Evolutionary conservation across 1,140 invertebrate species (phyloP).

Genomic region (Rhagoletis pomonella): DNA sequence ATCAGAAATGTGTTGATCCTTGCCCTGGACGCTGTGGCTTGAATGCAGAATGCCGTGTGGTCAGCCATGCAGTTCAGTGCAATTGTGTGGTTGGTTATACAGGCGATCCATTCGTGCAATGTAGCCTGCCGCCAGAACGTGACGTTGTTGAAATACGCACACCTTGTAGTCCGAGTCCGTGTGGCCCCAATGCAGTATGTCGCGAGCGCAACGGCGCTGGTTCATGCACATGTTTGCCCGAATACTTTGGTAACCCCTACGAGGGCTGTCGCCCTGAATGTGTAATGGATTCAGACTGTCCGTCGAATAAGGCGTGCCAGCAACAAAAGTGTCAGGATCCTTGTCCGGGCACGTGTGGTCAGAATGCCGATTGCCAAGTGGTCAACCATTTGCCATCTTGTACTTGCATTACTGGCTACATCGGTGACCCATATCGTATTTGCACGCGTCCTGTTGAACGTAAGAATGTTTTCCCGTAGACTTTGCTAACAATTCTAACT

Average conservation of each 20-base stretch:
- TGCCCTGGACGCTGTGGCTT: slow-evolving; percentile 87
- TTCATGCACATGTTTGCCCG: slow-evolving; percentile 81
- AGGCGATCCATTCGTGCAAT: slow-evolving; percentile 84
- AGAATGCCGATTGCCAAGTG: slow-evolving; percentile 84
- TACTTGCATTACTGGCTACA: slow-evolving; percentile 81
- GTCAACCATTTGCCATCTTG: slow-evolving; percentile 84
- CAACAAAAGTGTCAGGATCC: slow-evolving; percentile 83
- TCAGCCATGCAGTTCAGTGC: slow-evolving; percentile 87
- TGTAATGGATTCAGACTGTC: slow-evolving; percentile 80
- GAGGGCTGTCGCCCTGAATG: slow-evolving; percentile 83
- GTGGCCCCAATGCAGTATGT: slow-evolving; percentile 84
- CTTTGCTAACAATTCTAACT: background rate
- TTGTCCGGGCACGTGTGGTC: slow-evolving; percentile 83
- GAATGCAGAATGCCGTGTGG: slow-evolving; percentile 86
- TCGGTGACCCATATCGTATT: slow-evolving; percentile 79
- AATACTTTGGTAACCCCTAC: slow-evolving; percentile 86
- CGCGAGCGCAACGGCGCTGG: slow-evolving; percentile 80
- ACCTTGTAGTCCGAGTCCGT: slow-evolving; percentile 83
- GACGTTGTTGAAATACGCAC: slow-evolving; percentile 68
- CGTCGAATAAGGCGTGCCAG: slow-evolving; percentile 81
- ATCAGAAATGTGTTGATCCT: slow-evolving; percentile 86
- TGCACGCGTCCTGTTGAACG: slow-evolving; percentile 74
- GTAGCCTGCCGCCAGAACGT: slow-evolving; percentile 74
- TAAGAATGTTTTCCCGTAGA: slow-evolving; percentile 60
- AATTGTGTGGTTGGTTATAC: slow-evolving; percentile 83